phyloP scores from a whole-genome alignment of 2,888 invertebrate genomes.

The Caenorhabditis imperialis region DNA sequence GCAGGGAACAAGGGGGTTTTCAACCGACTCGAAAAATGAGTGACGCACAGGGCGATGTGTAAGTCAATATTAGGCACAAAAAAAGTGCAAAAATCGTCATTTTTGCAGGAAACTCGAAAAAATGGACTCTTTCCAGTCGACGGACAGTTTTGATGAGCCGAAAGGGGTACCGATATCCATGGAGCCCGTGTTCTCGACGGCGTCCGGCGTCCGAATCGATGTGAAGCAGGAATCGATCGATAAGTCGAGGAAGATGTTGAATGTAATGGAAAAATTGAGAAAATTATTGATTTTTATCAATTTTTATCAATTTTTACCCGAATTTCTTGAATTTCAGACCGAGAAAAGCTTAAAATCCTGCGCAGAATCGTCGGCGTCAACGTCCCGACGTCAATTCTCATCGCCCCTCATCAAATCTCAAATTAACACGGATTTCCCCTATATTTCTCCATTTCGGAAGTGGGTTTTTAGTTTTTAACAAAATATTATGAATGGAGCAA shows the following conservation, averaged over 20 bases:
- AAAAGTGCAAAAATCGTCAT: background rate
- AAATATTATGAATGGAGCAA: too few relatives aligned
- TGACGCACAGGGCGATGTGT: slow-evolving; percentile 4
- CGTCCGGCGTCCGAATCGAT: slow-evolving; percentile 37
- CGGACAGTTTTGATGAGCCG: slow-evolving; percentile 54
- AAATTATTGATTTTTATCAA: too few relatives aligned
- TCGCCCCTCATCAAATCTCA: slow-evolving; percentile 23
- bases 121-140: slow-evolving; percentile 7
- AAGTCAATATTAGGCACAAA: slow-evolving; percentile 15
- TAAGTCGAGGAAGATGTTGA: slow-evolving; percentile 29
- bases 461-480: background rate
- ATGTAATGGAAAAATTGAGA: slow-evolving; percentile 8
- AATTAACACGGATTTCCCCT: slow-evolving; percentile 2
- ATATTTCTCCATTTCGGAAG: slow-evolving; percentile 38
- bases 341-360: too few relatives aligned
- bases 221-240: slow-evolving; percentile 46
- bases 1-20: too few relatives aligned
- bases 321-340: slow-evolving; percentile 5
- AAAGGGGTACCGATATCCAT: slow-evolving; percentile 35
- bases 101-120: background rate
- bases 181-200: slow-evolving; percentile 52
- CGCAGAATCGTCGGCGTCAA: background rate
- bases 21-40: slow-evolving; percentile 15
- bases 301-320: too few relatives aligned
- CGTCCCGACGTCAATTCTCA: slow-evolving; percentile 5